Base-by-base conservation (phyloP, 2,797 vertebrate genomes). In the Hypotaenidia philippensis region DNA sequence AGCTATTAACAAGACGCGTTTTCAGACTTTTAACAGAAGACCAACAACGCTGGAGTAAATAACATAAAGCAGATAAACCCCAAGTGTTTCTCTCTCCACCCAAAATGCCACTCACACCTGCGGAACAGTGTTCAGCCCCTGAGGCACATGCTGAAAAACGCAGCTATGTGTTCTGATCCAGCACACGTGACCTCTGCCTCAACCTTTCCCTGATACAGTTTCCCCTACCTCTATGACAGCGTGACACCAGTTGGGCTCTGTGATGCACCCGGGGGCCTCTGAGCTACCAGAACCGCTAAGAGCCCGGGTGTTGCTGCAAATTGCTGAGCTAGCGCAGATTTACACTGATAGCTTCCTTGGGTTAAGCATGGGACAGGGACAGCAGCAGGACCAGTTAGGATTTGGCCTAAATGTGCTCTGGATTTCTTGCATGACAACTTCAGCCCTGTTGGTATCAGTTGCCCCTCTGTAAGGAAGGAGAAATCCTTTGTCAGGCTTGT, bases 1-100 rank as follows among this genome's bases (percentile, higher is more conserved):
- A 93, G 88, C 68, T 53, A 69, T 90, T 95, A 96, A 93, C 83
- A 94, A 89, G 78, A 63, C 56, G 50, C 31, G 6, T 71, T 90
- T 92, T 89, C 59, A 44, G 52, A 25, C 80, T 95, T 72, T 66
- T 13, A 64, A 61, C 45, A 50, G 50, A 56, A 78, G 56, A 32
- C 56, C 63, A 65, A 90, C 61, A 74, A n/a, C 32, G 40, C 57
- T 1, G 4, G 44, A 90, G 77, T 49, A 76, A 94, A 92, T 12
- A 65, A 18, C 40, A 36, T 13, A 25, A 50, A 36, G 36, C 64
- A 75, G 84, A 71, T 68, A 55, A 85, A 49, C 2, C 23, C 41
- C 20, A 7, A 26, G 32, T 3, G 22, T 47, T 49, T 6, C 27
- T 29, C 11, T 36, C 14, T 9, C 52, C 10, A 8, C 6, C 7